Evolutionary conservation across 2,113 vertebrate species (phyloP), one percentile per base, ranked within the genome.

Genomic region (Protobothrops flavoviridis): DNA sequence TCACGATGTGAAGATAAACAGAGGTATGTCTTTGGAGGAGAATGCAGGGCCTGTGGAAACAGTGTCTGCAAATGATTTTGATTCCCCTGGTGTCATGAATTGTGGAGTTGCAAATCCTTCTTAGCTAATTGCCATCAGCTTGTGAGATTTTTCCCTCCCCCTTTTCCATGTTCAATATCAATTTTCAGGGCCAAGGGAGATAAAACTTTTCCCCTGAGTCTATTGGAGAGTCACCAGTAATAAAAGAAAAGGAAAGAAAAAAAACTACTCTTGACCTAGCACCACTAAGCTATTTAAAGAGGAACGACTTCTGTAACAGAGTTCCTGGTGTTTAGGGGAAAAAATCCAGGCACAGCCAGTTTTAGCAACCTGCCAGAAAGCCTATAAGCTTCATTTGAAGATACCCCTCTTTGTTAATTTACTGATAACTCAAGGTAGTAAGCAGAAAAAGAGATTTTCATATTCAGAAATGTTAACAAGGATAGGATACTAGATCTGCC

Each of bases 121-220:
- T 99, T 99, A 99, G 98, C 98, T 99, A 99, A 99, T 99, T 99
- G 99, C 99, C 99, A 99, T 98, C 98, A 98, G 98, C 98, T 98
- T 98, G 98, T 98, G 98, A 98, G 98, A 98, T 98, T 98, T 98
- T 97, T 98, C 96, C n/a, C n/a, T 56, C 81, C 52, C 43, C 21
- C 98, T 97, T 96, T 97, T 97, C 98, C 97, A 97, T 99, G 99
- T 99, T 99, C 99, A 99, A 99, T 99, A 99, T 99, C 99, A 99
- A 99, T 99, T 99, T 99, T 99, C 99, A 99, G 96, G 98, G 97
- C 98, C 98, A 98, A 97, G 98, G 98, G 98, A 98, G 99, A 98
- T 98, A 98, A 98, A 96, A 95, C 98, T 88, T 96, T 96, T 99
- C 99, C 98, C 99, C 95, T 26, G 98, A 99, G 99, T 97, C 98